A percentile compares a stretch with the other conserved stretches of the same genome.
These are phyloP conservation scores for Caenorhabditis becei DNA, from an alignment of 2,888 invertebrate genomes.

Conservation along the genomic window DNA sequence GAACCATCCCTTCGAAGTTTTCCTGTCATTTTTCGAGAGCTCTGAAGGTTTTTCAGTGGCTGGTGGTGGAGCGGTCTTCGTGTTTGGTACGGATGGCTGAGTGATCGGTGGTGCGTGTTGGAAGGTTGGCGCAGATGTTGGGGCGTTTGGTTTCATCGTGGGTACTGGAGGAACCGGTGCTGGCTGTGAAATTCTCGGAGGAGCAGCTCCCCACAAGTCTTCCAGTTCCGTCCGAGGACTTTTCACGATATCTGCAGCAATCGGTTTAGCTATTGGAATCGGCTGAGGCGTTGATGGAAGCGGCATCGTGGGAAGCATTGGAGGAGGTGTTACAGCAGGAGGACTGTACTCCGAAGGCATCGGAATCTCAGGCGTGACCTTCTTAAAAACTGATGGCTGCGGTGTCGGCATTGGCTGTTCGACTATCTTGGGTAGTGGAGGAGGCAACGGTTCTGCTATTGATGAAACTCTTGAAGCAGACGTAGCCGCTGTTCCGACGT, in stretches of 20 bases:
- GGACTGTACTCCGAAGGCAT: background rate
- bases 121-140: background rate
- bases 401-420: background rate
- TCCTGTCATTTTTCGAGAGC: background rate
- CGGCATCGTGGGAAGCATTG: no score
- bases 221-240: slow-evolving; percentile 52
- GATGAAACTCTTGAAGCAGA: slow-evolving; percentile 1
- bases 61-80: slow-evolving; percentile 29
- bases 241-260: slow-evolving; percentile 27
- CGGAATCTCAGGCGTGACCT: background rate
- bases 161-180: background rate
- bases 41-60: slow-evolving; percentile 1
- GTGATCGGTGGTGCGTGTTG: background rate
- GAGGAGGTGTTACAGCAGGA: slow-evolving; percentile 18
- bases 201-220: slow-evolving; percentile 41
- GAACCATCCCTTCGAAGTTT: slow-evolving; percentile 52
- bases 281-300: no score
- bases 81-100: slow-evolving; percentile 42
- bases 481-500: background rate
- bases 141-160: background rate
- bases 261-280: slow-evolving; percentile 12
- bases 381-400: background rate
- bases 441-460: background rate
- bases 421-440: background rate
- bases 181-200: slow-evolving; percentile 18